Evolutionary conservation across 2,888 invertebrate species (phyloP), one percentile per base, ranked within the genome.

Genomic region (Acholoe squamosa): DNA sequence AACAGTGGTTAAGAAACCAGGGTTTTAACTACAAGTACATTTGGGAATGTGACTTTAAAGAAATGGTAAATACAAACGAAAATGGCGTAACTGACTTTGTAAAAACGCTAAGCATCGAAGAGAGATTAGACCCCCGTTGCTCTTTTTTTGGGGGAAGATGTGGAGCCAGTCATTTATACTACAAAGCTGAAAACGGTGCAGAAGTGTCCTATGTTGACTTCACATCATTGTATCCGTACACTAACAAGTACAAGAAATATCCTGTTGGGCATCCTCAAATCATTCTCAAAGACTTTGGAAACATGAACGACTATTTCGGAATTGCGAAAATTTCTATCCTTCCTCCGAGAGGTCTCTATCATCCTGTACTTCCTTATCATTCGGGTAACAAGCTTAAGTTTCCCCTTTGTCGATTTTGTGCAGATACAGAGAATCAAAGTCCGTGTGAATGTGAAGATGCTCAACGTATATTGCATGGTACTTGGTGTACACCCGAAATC

Each of bases 401-500:
- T 92, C 91, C 93, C 0, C 91, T 96, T 3, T 96, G 95, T 93
- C 91, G 93, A 22, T 93, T 92, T 0, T 95, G 95, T 92, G 94
- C 92, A 3, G 84, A 84, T 14, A 31, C 3, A 19, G 90, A 90
- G 61, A 22, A 33, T 31, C 25, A 80, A 34, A 31, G n/a, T 10
- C 88, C 77, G 7, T 90, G 90, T 56, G 25, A 19, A 0, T 80
- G 80, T 90, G 22, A 31, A 25, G 61, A 80, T 54, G 91, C 92
- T 34, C 92, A 94, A 19, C 92, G 94, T 84, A 88, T 86, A 5
- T 90, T 95, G 3, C 90, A 52, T 0, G 94, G 95, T 12, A 94
- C 95, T 0, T 96, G 94, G 95, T 94, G 95, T 28, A 93, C 93
- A 0, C 94, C 94, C 25, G 95, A 96, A 92, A 84, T 96, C 0